A percentile compares a stretch with the other conserved stretches of the same genome.
These are phyloP conservation scores for Galeopterus variegatus DNA, from an alignment of 2,113 vertebrate species.

Conservation along the genomic window DNA sequence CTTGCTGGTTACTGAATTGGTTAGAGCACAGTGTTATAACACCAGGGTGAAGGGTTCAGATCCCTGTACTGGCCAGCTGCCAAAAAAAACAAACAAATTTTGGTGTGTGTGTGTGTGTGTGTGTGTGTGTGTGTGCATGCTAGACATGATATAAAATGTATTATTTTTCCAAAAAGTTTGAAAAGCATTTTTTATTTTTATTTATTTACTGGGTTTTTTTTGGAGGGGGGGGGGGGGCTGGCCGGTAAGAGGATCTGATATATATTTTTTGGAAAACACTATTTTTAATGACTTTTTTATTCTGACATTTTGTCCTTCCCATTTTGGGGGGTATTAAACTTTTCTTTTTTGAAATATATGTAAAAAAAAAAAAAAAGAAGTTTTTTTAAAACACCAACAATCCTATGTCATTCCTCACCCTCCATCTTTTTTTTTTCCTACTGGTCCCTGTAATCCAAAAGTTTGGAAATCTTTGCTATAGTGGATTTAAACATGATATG, in stretches of 20 bases:
- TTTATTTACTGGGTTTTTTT: too few species aligned
- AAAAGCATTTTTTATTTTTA: not conserved
- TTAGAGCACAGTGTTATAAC: too few species aligned
- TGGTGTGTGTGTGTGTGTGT: too few species aligned
- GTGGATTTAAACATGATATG: slow-evolving; percentile 42
- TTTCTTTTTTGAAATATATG: not conserved
- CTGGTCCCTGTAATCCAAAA: not conserved
- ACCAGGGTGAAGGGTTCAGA: too few species aligned
- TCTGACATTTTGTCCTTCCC: not conserved
- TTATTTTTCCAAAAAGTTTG: slow-evolving; percentile 24
- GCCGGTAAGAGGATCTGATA: too few species aligned
- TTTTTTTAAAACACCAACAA: slow-evolving; percentile 35
- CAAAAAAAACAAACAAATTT: too few species aligned
- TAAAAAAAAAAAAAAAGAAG: too few species aligned
- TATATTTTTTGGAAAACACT: not conserved
- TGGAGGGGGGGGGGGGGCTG: too few species aligned
- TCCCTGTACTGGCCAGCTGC: too few species aligned
- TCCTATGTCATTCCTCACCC: not conserved
- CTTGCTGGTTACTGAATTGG: not conserved
- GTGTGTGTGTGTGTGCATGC: not conserved
- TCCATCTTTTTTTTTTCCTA: not conserved
- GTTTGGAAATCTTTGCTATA: slow-evolving; percentile 36
- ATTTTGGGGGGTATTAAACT: not conserved
- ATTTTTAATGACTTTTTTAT: slow-evolving; percentile 52
- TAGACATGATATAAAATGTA: slow-evolving; percentile 7